These are phyloP conservation scores for Hipposideros larvatus DNA, from an alignment of 2,797 vertebrate species.

Conservation along the genomic window DNA sequence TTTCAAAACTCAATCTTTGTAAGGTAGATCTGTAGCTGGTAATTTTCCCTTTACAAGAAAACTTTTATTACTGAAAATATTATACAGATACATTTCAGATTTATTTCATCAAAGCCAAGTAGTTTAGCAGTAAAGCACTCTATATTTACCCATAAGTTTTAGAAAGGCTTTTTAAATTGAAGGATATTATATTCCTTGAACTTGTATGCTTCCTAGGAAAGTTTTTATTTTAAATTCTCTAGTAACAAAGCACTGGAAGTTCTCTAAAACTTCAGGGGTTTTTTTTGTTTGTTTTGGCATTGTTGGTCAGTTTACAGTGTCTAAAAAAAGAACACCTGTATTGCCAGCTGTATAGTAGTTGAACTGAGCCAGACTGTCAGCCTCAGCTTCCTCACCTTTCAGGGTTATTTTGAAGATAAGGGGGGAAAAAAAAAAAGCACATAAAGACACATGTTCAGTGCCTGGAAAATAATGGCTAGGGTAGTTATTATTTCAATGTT, in stretches of 20 bases:
- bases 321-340: conserved; percentile 28
- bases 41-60: neutral
- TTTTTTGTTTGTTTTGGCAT: neutral
- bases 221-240: conserved; percentile 19
- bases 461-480: neutral
- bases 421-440: neutral
- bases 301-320: neutral
- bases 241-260: neutral
- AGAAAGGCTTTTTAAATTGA: conserved; percentile 30
- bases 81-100: neutral
- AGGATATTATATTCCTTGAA: neutral
- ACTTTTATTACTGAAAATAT: conserved; percentile 28
- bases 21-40: neutral
- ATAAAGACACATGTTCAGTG: neutral
- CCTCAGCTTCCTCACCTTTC: neutral
- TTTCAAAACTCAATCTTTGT: neutral
- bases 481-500: conserved; percentile 25
- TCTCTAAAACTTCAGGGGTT: neutral
- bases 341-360: neutral
- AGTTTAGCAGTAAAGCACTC: conserved; percentile 5
- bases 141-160: neutral
- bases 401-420: conserved; percentile 11
- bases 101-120: conserved; percentile 12
- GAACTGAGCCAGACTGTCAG: neutral
- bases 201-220: neutral